These are phyloP conservation scores for Drosophila sturtevanti DNA, from an alignment of 1,140 invertebrate species.

Conservation along the genomic window DNA sequence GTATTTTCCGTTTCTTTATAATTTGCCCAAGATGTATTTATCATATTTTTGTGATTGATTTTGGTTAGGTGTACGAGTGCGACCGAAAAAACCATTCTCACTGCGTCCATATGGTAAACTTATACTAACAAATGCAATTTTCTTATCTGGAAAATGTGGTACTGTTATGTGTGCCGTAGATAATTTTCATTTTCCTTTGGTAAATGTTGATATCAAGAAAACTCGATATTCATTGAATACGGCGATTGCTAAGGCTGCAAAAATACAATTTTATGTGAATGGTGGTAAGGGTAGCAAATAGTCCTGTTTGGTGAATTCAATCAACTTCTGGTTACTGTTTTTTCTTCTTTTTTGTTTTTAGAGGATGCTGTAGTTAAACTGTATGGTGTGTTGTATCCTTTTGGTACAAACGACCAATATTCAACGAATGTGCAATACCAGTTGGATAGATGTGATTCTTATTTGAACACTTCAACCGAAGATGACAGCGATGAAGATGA, in stretches of 20 bases:
- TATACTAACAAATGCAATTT: background rate
- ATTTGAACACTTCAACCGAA: background rate
- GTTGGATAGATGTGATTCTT: conserved; percentile 18
- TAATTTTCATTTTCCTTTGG: background rate
- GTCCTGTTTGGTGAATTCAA: background rate
- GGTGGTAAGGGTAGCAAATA: background rate
- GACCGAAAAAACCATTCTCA: no score
- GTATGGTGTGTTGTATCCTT: background rate
- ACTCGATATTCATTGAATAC: background rate
- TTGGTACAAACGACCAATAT: background rate
- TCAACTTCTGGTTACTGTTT: no score
- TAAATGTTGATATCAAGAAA: background rate
- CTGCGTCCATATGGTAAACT: background rate
- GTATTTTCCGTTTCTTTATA: background rate
- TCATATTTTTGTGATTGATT: background rate
- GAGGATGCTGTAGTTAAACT: conserved; percentile 3
- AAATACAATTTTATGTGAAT: background rate
- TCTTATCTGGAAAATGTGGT: background rate
- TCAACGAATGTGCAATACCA: conserved; percentile 15
- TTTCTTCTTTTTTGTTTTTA: background rate
- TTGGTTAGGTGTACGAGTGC: background rate
- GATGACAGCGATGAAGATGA: conserved; percentile 20
- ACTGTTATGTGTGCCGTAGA: background rate
- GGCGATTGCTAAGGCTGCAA: background rate
- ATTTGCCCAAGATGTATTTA: background rate